Evolutionary conservation across 23 tunicate species (phyloP).

Genomic region (Clavelina lepadiformis): DNA sequence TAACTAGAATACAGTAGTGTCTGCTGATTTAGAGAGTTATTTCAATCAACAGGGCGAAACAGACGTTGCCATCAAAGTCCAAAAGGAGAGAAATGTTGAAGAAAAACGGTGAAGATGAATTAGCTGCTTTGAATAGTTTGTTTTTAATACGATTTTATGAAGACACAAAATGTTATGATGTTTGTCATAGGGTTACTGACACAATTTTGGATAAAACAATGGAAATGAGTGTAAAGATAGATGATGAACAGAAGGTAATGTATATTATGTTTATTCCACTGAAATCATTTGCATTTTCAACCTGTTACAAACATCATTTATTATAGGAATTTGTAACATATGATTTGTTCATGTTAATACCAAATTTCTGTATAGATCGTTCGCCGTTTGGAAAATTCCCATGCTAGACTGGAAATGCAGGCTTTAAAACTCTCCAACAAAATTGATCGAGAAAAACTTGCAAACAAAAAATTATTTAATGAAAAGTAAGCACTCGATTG

Average conservation of each 20-base stretch:
- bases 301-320: not conserved
- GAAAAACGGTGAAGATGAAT: conserved; percentile 50
- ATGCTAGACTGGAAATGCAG: conserved; percentile 72
- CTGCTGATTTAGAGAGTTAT: too few relatives aligned
- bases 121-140: too few relatives aligned
- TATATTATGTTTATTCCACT: too few relatives aligned
- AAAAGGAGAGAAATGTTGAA: conserved; percentile 52
- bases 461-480: conserved; percentile 34
- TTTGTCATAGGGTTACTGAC: conserved; percentile 18
- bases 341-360: too few relatives aligned
- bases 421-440: conserved; percentile 39
- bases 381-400: conserved; percentile 47
- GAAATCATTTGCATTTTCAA: not conserved
- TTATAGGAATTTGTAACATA: not conserved
- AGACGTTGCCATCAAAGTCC: conserved; percentile 24
- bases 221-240: conserved; percentile 30
- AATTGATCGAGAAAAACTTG: conserved; percentile 40
- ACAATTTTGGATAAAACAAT: conserved; percentile 21
- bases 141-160: not conserved
- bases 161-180: not conserved
- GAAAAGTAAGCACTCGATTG: conserved; percentile 39
- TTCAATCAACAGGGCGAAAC: conserved; percentile 58
- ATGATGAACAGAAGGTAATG: conserved; percentile 30
- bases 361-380: conserved; percentile 29
- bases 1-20: too few relatives aligned